Base-by-base conservation (phyloP, 1,140 invertebrate genomes). In the Zaprionus gabonicus region DNA sequence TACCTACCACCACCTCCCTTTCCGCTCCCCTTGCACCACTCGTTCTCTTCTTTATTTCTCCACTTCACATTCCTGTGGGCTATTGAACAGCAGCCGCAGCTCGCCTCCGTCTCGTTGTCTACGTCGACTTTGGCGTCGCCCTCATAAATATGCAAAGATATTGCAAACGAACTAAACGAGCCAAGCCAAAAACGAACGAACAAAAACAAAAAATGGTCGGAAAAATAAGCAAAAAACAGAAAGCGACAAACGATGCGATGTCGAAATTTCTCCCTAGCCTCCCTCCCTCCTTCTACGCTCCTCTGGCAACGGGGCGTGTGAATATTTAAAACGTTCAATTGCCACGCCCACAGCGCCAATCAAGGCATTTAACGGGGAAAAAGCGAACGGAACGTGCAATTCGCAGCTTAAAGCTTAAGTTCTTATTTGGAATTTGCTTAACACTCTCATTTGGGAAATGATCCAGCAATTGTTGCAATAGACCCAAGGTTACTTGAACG, bases 141-240 rank as follows among this genome's bases (percentile, higher is more conserved):
- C 80, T 88, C 73, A 88, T 88, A 86, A 83, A 86, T 88, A 88
- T 87, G 82, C 82, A 82, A 86, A 82, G 77, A 65, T 87, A 83
- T 82, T 82, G 76, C 80, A 86, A 83, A 74, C 77, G 77, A 80
- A 67, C 82, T 65, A 68, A 81, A 79, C 67, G 68, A 84, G 49
- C 57, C 53, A 58, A 84, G 41, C 51, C 41, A 49, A 64, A 63
- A 70, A 56, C 41, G 41, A 46, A 10, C n/a, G 41, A 60, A 51
- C 36, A 36, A 15, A 17, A 57, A 28, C 23, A 23, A 23, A 53
- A 62, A 17, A 38, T n/a, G 25, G 15, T 60, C 17, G 20, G 12
- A 41, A 27, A 58, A 20, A 44, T 69, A 76, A 72, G 44, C 49
- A 41, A 44, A 76, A 57, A 67, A 72, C 59, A 72, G 9, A 44